Conservation (phyloP, 2,888 invertebrate species). For the Acronicta alni region DNA sequence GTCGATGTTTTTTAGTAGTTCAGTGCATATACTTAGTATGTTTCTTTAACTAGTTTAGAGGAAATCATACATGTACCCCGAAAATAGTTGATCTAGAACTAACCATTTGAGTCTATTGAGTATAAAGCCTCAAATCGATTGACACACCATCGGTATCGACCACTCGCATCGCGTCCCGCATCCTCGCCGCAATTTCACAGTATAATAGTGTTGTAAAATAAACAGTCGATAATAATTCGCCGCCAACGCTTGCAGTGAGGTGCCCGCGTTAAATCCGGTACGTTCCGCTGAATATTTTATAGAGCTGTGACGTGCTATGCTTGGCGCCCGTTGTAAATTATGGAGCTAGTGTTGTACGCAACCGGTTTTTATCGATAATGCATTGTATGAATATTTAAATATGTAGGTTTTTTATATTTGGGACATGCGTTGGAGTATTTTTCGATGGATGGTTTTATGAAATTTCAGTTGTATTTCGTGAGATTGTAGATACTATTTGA, state of each 20-base stretch:
- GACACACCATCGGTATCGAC: not conserved
- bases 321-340: conserved; percentile 64
- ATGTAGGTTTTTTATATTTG: conserved; percentile 1
- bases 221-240: conserved; percentile 64
- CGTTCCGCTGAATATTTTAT: conserved; percentile 78
- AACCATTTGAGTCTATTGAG: not conserved
- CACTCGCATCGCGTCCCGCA: not conserved
- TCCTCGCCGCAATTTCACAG: conserved; percentile 17
- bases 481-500: no score
- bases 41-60: no score
- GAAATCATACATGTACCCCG: no score
- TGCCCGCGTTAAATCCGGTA: conserved; percentile 71
- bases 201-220: conserved; percentile 54
- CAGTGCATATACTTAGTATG: no score
- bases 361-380: conserved; percentile 47
- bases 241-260: conserved; percentile 42
- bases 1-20: no score
- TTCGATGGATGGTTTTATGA: not conserved
- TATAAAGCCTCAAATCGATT: not conserved
- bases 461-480: no score
- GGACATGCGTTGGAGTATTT: not conserved
- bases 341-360: conserved; percentile 45
- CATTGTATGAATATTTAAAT: conserved; percentile 21
- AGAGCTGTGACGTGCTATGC: conserved; percentile 62
- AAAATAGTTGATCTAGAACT: no score